A percentile compares a stretch with the other conserved stretches of the same genome.
These are phyloP conservation scores for Halisarca cf. caerulea DNA, from an alignment of 37 sponge, comb jelly and placozoan genomes.

Conservation along the genomic window DNA sequence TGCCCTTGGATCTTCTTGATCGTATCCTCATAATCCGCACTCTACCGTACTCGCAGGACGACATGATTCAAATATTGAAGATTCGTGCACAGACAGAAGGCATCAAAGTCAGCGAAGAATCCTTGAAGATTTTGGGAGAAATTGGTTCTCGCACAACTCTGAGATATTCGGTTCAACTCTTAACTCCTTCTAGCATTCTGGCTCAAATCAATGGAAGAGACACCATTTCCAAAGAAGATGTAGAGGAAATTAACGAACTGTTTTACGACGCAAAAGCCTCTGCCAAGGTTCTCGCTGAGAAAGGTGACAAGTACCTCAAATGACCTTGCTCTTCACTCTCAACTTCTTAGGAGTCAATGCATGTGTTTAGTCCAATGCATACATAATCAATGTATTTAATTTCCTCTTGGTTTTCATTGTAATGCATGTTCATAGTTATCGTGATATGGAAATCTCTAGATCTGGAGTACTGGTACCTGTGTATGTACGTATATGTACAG, in stretches of 20 bases:
- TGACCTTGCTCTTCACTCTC: slow-evolving; percentile 11
- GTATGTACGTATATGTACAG: no score
- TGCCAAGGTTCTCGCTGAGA: slow-evolving; percentile 90
- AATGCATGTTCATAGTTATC: background rate
- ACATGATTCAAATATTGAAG: slow-evolving; percentile 91
- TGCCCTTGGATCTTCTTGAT: slow-evolving; percentile 94
- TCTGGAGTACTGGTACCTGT: no score
- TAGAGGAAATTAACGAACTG: slow-evolving; percentile 91
- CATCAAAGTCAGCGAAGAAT: slow-evolving; percentile 72
- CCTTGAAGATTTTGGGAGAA: slow-evolving; percentile 74
- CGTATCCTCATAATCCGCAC: slow-evolving; percentile 96
- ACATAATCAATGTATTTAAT: background rate
- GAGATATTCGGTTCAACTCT: slow-evolving; percentile 91
- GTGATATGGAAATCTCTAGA: no score
- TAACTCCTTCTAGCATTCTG: slow-evolving; percentile 92
- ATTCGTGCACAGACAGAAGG: slow-evolving; percentile 91
- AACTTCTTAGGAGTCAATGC: no score
- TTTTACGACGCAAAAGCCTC: slow-evolving; percentile 98
- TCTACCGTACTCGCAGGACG: slow-evolving; percentile 89
- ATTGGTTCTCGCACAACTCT: slow-evolving; percentile 89
- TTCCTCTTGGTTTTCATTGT: background rate
- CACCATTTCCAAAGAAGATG: slow-evolving; percentile 75
- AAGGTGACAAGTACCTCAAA: slow-evolving; percentile 96
- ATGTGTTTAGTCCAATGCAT: background rate
- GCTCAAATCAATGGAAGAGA: slow-evolving; percentile 94